Conservation (phyloP, 2,888 invertebrate genomes). For the Isotomurus palustris region DNA sequence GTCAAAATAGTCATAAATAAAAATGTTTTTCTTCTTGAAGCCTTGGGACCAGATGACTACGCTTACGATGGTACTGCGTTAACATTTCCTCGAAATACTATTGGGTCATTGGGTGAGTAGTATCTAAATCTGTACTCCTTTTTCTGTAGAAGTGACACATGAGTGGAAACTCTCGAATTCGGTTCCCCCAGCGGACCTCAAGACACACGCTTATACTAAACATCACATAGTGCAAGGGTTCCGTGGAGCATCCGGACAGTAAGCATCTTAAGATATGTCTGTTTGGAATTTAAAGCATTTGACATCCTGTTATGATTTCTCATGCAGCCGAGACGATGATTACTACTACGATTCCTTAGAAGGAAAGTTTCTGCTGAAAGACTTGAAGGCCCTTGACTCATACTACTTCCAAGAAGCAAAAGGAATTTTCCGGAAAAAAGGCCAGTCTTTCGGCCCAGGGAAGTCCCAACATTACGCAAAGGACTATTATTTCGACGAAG, state of each 20-base stretch:
- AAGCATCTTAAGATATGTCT: too few relatives aligned
- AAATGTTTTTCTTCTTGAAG: background rate
- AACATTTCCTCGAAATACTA: background rate
- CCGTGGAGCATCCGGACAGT: too few relatives aligned
- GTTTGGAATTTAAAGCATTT: too few relatives aligned
- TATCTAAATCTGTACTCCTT: too few relatives aligned
- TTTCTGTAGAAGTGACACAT: too few relatives aligned
- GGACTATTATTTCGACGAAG: conserved; percentile 24
- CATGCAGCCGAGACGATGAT: conserved; percentile 15
- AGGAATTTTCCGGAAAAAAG: conserved; percentile 20
- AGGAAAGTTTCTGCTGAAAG: conserved; percentile 25
- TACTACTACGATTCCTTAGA: conserved; percentile 23
- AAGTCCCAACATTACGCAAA: conserved; percentile 10
- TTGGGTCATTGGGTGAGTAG: too few relatives aligned
- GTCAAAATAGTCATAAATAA: too few relatives aligned
- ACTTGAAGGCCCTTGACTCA: background rate
- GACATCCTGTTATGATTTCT: too few relatives aligned
- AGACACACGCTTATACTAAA: too few relatives aligned
- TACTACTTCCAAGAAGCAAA: conserved; percentile 20
- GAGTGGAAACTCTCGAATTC: too few relatives aligned
- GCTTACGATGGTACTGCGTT: conserved; percentile 13
- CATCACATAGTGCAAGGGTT: too few relatives aligned
- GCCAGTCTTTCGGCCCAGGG: conserved; percentile 17
- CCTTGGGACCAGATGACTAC: conserved; percentile 16
- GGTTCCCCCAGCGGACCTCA: too few relatives aligned